Base-by-base conservation (phyloP, 1,140 invertebrate genomes). In the Heliconius melpomene region DNA sequence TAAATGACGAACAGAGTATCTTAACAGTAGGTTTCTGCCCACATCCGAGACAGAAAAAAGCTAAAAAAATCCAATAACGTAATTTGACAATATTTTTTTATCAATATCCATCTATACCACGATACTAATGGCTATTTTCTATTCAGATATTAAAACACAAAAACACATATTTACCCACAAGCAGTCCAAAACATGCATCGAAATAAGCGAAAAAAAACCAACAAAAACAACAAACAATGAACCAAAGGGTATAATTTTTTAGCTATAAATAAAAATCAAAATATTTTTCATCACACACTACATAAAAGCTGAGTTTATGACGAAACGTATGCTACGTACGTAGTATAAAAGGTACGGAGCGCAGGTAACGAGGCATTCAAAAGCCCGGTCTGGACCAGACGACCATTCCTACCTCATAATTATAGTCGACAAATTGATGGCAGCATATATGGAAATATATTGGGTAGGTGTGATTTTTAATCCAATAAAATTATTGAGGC, bases 341-440 rank as follows among this genome's bases (percentile, higher is more conserved):
- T 38, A 52, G 38, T 79, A 79, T 75, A 72, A 74, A 75, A 72
- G 60, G 78, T 79, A 74, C 72, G 38, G 57, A 72, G 66, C 66
- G 57, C 36, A 79, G 77, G 77, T 75, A 79, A 82, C 80, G 80
- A 77, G 40, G 78, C 81, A 81, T 79, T 79, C 75, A 82, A 82
- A 82, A 82, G 78, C 81, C 75, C 60, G 76, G 78, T 75, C 75
- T 72, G 74, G 74, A 74, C 71, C 79, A 80, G 79, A 75, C 75
- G 79, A 75, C 75, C 78, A 74, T 80, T 72, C 76, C 70, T 40
- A 77, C 72, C 72, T 74, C 74, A 77, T 79, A 82, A 80, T 82
- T 79, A 82, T 82, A 72, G 54, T 72, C 60, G 75, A 78, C 81
- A 78, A 75, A 82, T 77, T 77, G 57, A 78, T 76, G 75, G 52